Percentiles rank a stretch among this genome's conserved stretches.
Evolutionary conservation across 2,113 vertebrate species (phyloP).

Genomic region (Galeopterus variegatus): DNA sequence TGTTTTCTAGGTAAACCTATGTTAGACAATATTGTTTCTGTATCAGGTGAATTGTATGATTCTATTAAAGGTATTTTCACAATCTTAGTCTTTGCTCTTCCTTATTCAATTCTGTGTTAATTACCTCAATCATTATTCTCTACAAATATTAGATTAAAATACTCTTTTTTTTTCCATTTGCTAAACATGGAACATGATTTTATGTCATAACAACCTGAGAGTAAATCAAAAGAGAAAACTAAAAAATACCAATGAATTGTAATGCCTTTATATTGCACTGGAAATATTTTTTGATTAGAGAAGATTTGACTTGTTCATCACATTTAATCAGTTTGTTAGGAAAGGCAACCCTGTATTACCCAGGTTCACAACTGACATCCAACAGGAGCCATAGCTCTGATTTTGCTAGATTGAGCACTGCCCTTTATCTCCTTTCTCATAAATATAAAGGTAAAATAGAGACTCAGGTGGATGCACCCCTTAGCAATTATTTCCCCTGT

Average conservation of each 20-base stretch:
- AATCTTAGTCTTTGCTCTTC: not conserved
- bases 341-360: not conserved
- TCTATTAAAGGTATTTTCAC: not conserved
- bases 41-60: not conserved
- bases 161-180: not conserved
- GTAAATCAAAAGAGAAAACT: not conserved
- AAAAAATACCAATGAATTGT: not conserved
- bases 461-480: conserved; percentile 32
- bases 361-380: conserved; percentile 33
- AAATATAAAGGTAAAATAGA: conserved; percentile 69
- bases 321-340: conserved; percentile 5
- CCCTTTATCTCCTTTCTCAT: conserved; percentile 68
- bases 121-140: not conserved
- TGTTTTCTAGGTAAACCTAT: not conserved
- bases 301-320: conserved; percentile 39
- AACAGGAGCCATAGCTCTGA: conserved; percentile 49
- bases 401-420: conserved; percentile 36
- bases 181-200: not conserved
- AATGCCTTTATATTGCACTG: not conserved
- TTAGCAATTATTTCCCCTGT: conserved; percentile 69
- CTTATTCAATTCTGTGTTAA: conserved; percentile 3
- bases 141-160: not conserved
- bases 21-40: not conserved
- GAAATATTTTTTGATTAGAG: not conserved
- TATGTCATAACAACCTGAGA: not conserved